Evolutionary conservation across 2,797 vertebrate genomes (phyloP).

Genomic region (Fringilla coelebs): DNA sequence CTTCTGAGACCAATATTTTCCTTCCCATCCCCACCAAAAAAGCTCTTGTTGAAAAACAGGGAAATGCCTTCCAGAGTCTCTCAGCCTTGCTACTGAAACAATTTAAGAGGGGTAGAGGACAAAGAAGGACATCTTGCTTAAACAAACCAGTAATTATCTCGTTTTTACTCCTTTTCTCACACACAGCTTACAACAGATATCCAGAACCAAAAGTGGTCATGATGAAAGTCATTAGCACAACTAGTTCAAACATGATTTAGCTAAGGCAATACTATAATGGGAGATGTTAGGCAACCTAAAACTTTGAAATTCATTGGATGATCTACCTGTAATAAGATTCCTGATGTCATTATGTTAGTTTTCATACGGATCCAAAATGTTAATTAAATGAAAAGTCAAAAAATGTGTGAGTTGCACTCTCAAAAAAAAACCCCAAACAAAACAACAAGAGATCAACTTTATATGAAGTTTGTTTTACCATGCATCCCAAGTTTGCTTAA

Average conservation of each 20-base stretch:
- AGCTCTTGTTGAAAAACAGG: not conserved
- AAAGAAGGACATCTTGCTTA: not conserved
- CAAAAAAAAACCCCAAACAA: not conserved
- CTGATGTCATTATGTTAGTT: not conserved
- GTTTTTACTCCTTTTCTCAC: conserved; percentile 9
- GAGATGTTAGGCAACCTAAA: not conserved
- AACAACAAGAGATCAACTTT: not conserved
- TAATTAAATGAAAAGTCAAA: not conserved
- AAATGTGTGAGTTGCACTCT: not conserved
- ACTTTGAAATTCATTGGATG: not conserved
- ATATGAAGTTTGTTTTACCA: not conserved
- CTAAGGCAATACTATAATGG: not conserved
- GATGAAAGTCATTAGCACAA: not conserved
- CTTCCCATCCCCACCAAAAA: not conserved
- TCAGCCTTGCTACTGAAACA: not conserved
- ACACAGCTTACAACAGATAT: not conserved
- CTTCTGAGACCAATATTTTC: not conserved
- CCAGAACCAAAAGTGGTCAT: not conserved
- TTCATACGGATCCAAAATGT: not conserved
- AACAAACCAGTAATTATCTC: not conserved
- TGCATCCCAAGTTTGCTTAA: not conserved
- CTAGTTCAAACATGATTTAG: conserved; percentile 32
- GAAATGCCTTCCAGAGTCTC: not conserved
- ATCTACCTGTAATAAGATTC: not conserved
- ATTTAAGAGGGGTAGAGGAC: not conserved